Evolutionary conservation across 2,888 invertebrate genomes (phyloP), one percentile per base, ranked within the genome.

Genomic region (Lithophane leautieri): DNA sequence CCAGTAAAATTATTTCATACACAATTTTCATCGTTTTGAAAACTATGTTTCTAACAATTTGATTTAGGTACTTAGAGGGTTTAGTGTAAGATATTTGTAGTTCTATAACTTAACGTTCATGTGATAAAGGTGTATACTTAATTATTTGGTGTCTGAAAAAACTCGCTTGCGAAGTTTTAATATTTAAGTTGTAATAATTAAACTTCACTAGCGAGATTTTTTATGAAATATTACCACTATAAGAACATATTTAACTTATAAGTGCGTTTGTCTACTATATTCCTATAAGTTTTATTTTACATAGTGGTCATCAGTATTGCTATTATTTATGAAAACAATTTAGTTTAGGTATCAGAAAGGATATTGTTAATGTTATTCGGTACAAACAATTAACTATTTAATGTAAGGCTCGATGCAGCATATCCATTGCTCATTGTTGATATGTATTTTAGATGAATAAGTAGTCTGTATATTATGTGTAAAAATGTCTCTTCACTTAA

Each of bases 271-370:
- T 86, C 70, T 83, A 78, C 78, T 79, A 79, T 84, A 79, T 80
- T 85, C 77, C 70, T 82, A 80, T 80, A 89, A 70, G 77, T 84
- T 82, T 79, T 84, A 88, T 82, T 85, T 83, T 84, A 78, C 82
- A 85, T 89, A 85, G 81, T 87, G 88, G 86, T 87, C 86, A 92
- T 90, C 93, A 93, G 92, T 92, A 92, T 93, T 93, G 89, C 89
- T 90, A 89, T 73, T 90, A 90, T 90, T 91, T 91, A 90, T 88
- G 89, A 85, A 86, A 83, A 84, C 73, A 79, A 88, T 80, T 76
- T 86, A 89, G 84, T 81, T 79, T 88, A 90, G 85, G 85, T 83
- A 81, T 86, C 77, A 83, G 76, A 84, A 86, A 77, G 80, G 76
- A 86, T 86, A 87, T 86, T 86, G 62, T 72, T 90, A 86, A 86